Evolutionary conservation across 2,797 vertebrate species (phyloP), one percentile per base, ranked within the genome.

Genomic region (Orientallactaga sibirica): DNA sequence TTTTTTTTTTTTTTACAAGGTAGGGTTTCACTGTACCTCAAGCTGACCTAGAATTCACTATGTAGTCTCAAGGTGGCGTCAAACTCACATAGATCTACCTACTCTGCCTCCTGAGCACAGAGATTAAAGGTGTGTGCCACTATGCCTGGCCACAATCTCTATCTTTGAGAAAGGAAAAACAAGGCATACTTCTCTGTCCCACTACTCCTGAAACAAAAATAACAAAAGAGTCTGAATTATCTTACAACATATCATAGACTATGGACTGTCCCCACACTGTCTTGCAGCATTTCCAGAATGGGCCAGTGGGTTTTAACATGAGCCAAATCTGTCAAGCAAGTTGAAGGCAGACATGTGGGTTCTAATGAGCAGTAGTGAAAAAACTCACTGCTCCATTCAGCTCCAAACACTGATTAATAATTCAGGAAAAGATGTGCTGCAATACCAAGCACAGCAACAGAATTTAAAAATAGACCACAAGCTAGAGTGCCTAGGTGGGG

Each of bases 401-500:
- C 95, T 98, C 97, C 95, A 85, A 97, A 96, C 92, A 77, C 94
- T 91, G 98, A 97, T 98, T 98, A 98, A 98, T 98, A 98, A 98
- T 98, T 98, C 98, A 99, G 98, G 96, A 98, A 97, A 98, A 98
- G 98, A 98, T 97, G 96, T 97, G 98, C 97, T 96, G 98, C 98
- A 99, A 98, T 98, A 98, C 97, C 98, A 97, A 98, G 98, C 98
- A 96, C 98, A 98, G 96, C 98, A 98, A 98, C 98, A 98, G 93
- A 80, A 96, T 96, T 98, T 99, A 99, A 99, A 99, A 99, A 99
- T 99, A 99, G 99, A 98, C 96, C 93, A 1, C 0, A 93, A 5
- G 18, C 89, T 1, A 97, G 27, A 90, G 94, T 83, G 92, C 78
- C 95, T 94, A 96, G 79, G 90, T 95, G 90, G 87, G 27, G 76